Percentiles rank a stretch among this genome's conserved stretches.
Conservation (phyloP, 2,888 invertebrate genomes). For the Tenthredo distinguenda region DNA sequence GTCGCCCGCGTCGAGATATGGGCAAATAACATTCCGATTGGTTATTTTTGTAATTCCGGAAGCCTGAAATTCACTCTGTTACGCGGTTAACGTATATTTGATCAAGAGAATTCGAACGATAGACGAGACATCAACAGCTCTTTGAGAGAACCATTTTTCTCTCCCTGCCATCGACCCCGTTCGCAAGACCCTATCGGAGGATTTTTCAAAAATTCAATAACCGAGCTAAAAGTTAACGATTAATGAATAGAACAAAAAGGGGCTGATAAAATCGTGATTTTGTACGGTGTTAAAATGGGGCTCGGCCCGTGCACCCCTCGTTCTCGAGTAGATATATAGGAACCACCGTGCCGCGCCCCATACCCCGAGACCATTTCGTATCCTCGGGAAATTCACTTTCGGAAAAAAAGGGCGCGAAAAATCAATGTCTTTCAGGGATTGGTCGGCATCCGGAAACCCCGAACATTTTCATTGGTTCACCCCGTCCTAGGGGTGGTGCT, state of each 20-base stretch:
- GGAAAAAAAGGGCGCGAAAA: slow-evolving; percentile 69
- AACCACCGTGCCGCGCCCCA: not conserved
- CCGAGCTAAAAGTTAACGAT: not conserved
- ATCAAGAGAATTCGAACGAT: no score
- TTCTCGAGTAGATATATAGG: not conserved
- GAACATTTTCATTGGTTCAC: slow-evolving; percentile 66
- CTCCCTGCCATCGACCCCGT: no score
- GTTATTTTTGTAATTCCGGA: no score
- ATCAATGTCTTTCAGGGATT: slow-evolving; percentile 72
- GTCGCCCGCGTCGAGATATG: no score
- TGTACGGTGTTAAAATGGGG: slow-evolving; percentile 18
- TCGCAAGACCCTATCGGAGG: no score
- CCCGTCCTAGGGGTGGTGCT: slow-evolving; percentile 70
- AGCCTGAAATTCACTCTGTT: no score
- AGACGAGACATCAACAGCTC: no score
- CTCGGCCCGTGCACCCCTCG: not conserved
- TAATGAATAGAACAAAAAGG: not conserved
- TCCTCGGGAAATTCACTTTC: slow-evolving; percentile 73
- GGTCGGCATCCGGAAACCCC: slow-evolving; percentile 59
- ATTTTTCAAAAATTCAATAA: no score
- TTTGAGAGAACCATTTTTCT: no score
- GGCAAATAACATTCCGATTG: no score
- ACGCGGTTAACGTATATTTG: no score
- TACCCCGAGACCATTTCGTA: not conserved
- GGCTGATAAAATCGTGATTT: not conserved